Evolutionary conservation across 2,113 vertebrate species (phyloP), one percentile per base, ranked within the genome.

Genomic region (Oncorhynchus clarkii): DNA sequence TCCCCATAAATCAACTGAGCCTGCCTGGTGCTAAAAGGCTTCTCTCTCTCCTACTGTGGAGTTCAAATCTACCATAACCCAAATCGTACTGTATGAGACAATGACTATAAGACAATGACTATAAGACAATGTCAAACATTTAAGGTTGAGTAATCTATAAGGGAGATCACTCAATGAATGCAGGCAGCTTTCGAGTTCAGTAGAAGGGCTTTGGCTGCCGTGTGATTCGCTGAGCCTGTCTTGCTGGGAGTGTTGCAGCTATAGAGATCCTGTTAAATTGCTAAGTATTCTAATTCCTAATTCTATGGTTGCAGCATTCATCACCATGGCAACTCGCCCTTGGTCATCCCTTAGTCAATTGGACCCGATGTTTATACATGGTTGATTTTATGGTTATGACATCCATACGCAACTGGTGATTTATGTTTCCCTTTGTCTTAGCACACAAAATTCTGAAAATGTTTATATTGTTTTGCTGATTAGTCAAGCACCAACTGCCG

Each of bases 291-390:
- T 45, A 45, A 45, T 12, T 45, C 39, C 39, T 45, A 45, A 12
- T 45, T 45, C 9, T 45, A 45, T 45, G 39, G 39, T 1, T 45
- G 39, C 24, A 77, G 78, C 87, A 87, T 86, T 85, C 79, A 85
- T 90, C 87, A 76, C 89, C 90, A 16, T 83, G 86, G 88, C 79
- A 87, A 91, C 89, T 65, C 74, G 65, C 51, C 77, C 75, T 45
- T 78, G 74, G 68, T 78, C 54, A 85, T 80, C 81, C 22, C 22
- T 64, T 64, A 24, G 62, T 64, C 22, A 64, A 64, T 11, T n/a
- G n/a, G 22, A 64, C n/a, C 54, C 16, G 5, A 57, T 5, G 54
- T 20, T 57, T 57, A 27, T 29, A 67, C 22, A 67, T 31, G 3
- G 13, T 34, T 26, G 66, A 14, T 67, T 31, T 13, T 31, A 16